These are phyloP conservation scores for Poecile montanus DNA, from an alignment of 2,797 vertebrate species.

Conservation along the genomic window DNA sequence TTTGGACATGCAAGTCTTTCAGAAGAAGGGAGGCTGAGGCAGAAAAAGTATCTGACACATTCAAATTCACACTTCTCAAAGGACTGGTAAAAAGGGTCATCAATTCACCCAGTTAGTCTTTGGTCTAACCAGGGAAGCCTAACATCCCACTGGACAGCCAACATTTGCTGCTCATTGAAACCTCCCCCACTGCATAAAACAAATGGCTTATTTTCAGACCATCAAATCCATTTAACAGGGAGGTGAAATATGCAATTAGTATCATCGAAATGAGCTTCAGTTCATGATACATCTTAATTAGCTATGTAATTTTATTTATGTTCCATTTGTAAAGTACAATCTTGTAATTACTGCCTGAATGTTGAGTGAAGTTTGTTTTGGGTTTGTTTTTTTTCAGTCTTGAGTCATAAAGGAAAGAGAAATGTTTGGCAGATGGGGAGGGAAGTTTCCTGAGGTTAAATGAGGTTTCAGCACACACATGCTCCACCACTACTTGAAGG, in stretches of 20 bases:
- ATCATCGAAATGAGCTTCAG: constrained; percentile 38
- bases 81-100: not conserved
- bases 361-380: not conserved
- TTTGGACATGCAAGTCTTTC: not conserved
- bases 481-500: not conserved
- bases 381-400: not conserved
- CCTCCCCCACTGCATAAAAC: not conserved
- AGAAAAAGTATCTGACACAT: not conserved
- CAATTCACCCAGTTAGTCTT: not conserved
- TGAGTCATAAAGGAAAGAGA: not conserved
- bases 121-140: not conserved
- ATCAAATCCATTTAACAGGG: constrained; percentile 51
- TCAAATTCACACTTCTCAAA: not conserved
- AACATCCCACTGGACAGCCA: not conserved
- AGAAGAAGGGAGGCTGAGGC: not conserved
- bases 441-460: not conserved
- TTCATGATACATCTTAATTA: constrained; percentile 70
- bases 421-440: not conserved
- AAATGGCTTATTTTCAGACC: constrained; percentile 40
- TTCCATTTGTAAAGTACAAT: constrained; percentile 66
- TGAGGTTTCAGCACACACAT: not conserved
- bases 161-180: not conserved
- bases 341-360: constrained; percentile 48
- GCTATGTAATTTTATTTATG: constrained; percentile 73
- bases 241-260: constrained; percentile 63